These are phyloP conservation scores for Trissolcus japonicus DNA, from an alignment of 2,888 invertebrate species.

Conservation along the genomic window DNA sequence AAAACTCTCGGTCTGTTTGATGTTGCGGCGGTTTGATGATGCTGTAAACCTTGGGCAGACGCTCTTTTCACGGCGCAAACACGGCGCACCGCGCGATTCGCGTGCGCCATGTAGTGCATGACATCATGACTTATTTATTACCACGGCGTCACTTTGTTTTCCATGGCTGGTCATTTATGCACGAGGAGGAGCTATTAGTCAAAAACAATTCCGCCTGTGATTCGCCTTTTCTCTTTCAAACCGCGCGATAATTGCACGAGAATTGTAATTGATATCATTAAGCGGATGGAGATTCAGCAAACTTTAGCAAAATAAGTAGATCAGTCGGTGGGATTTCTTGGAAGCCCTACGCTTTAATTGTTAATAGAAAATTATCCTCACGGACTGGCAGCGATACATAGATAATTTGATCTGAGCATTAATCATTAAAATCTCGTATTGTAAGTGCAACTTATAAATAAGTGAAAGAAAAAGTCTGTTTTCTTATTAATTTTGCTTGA, in stretches of 20 bases:
- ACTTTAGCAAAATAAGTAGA: constrained; percentile 4
- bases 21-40: constrained; percentile 64
- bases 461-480: too few species aligned
- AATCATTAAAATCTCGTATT: too few species aligned
- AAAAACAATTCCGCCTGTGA: constrained; percentile 44
- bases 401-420: too few species aligned
- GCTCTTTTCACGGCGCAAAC: constrained; percentile 36
- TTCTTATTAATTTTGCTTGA: too few species aligned
- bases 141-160: constrained; percentile 53
- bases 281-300: constrained; percentile 17
- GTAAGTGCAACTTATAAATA: too few species aligned
- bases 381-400: too few species aligned
- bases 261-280: constrained; percentile 51
- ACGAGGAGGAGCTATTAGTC: constrained; percentile 54
- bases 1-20: constrained; percentile 72
- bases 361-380: too few species aligned
- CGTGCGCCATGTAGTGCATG: constrained; percentile 70
- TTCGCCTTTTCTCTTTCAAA: constrained; percentile 52
- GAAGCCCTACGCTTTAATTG: not conserved
- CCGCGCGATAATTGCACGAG: constrained; percentile 34
- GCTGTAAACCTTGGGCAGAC: constrained; percentile 56
- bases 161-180: constrained; percentile 56
- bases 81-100: constrained; percentile 57
- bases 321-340: constrained; percentile 1
- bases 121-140: constrained; percentile 70